phyloP scores from a whole-genome alignment of 2,888 invertebrate species.

The Tenthredo amoena region DNA sequence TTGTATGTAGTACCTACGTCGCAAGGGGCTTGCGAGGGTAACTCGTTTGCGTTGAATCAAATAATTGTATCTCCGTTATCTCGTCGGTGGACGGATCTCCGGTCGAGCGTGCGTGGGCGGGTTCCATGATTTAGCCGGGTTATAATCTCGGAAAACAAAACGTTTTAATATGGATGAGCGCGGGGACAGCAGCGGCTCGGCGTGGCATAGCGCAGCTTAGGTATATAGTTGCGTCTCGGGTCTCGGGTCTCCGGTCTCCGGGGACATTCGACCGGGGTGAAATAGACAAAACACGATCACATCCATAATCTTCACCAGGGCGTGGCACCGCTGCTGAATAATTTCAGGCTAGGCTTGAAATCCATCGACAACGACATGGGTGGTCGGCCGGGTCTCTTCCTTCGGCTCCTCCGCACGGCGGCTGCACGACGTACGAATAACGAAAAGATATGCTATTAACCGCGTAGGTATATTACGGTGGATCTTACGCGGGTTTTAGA shows the following conservation, averaged over 20 bases:
- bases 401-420: background rate
- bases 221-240: background rate
- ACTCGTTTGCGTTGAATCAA: constrained; percentile 32
- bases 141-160: constrained; percentile 50
- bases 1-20: no score
- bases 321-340: constrained; percentile 55
- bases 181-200: background rate
- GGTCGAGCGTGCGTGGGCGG: constrained; percentile 24
- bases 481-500: constrained; percentile 40
- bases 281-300: constrained; percentile 47
- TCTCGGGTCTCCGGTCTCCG: constrained; percentile 8
- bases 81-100: background rate
- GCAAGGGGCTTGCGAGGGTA: background rate
- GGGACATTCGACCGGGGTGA: constrained; percentile 46
- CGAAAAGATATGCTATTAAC: constrained; percentile 17
- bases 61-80: constrained; percentile 42
- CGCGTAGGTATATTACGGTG: background rate
- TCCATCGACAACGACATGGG: constrained; percentile 57
- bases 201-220: constrained; percentile 6
- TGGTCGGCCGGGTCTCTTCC: constrained; percentile 54
- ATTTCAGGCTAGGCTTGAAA: constrained; percentile 57
- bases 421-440: constrained; percentile 27
- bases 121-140: constrained; percentile 40
- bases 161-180: constrained; percentile 48
- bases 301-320: constrained; percentile 52